Evolutionary conservation across 2,797 vertebrate genomes (phyloP).

Genomic region (Rhodeus uyekii): DNA sequence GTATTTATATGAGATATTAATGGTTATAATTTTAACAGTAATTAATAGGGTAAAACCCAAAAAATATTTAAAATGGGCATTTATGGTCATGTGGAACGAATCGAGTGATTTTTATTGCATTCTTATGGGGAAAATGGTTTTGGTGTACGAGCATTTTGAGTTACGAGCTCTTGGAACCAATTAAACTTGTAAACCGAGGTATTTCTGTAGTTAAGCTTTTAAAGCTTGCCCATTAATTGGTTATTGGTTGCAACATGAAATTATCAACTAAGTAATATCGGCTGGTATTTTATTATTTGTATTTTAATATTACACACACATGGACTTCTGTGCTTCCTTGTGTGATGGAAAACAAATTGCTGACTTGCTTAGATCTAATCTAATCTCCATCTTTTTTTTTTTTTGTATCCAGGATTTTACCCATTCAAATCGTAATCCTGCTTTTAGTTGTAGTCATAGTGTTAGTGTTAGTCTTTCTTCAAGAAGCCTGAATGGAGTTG

Average conservation of each 20-base stretch:
- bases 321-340: not conserved
- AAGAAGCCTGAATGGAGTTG: not conserved
- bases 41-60: no score
- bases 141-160: no score
- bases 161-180: no score
- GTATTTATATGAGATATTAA: no score
- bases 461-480: not conserved
- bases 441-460: not conserved
- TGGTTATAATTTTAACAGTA: no score
- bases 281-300: no score
- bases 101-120: no score
- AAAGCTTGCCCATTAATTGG: not conserved
- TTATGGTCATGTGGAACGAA: no score
- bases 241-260: not conserved
- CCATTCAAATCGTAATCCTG: not conserved
- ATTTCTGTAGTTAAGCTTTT: no score
- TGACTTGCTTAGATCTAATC: constrained; percentile 9
- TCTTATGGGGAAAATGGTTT: no score
- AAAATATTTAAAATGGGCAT: no score
- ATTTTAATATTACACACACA: not conserved
- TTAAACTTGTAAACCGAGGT: no score
- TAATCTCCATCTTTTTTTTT: constrained; percentile 1
- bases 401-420: not conserved
- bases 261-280: not conserved
- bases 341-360: not conserved